These are phyloP conservation scores for Drosophila aldrichi DNA, from an alignment of 2,888 invertebrate genomes.

Conservation along the genomic window DNA sequence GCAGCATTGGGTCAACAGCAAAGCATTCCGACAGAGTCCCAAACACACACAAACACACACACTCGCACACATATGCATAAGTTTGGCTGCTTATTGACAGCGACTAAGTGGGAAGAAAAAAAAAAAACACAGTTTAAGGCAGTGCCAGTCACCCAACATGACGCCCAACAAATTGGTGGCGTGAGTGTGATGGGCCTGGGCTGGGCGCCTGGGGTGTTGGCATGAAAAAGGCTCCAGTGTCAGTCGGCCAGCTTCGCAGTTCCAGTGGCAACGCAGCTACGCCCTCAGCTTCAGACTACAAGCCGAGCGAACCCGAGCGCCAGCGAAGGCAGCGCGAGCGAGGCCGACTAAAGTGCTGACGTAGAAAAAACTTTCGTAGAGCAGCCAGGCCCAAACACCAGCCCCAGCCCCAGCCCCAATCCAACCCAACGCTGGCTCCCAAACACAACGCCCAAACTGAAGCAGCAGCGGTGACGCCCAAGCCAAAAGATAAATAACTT, in stretches of 20 bases:
- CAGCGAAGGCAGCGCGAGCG: slow-evolving; percentile 13
- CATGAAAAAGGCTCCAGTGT: slow-evolving; percentile 9
- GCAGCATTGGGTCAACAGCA: slow-evolving; percentile 46
- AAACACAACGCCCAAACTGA: background rate
- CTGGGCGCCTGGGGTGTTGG: background rate
- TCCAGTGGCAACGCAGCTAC: slow-evolving; percentile 36
- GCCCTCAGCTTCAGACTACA: slow-evolving; percentile 37
- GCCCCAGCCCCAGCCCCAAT: background rate
- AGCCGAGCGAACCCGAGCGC: slow-evolving; percentile 36
- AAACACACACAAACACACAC: slow-evolving; percentile 4
- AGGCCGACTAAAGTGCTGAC: slow-evolving; percentile 58
- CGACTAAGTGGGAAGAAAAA: slow-evolving; percentile 62
- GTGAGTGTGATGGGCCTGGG: background rate
- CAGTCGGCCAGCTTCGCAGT: slow-evolving; percentile 24
- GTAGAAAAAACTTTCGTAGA: slow-evolving; percentile 34
- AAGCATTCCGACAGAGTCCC: slow-evolving; percentile 9
- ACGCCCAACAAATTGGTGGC: slow-evolving; percentile 58
- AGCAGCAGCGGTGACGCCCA: slow-evolving; percentile 54
- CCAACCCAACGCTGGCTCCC: background rate
- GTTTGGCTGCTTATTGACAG: slow-evolving; percentile 66
- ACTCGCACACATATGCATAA: slow-evolving; percentile 11
- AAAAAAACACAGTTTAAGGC: slow-evolving; percentile 60
- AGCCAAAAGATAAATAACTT: slow-evolving; percentile 20
- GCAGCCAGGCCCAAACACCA: background rate
- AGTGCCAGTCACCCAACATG: slow-evolving; percentile 25